Evolutionary conservation across 2,888 invertebrate species (phyloP), one percentile per base, ranked within the genome.

Genomic region (Sarcophaga carnaria): DNA sequence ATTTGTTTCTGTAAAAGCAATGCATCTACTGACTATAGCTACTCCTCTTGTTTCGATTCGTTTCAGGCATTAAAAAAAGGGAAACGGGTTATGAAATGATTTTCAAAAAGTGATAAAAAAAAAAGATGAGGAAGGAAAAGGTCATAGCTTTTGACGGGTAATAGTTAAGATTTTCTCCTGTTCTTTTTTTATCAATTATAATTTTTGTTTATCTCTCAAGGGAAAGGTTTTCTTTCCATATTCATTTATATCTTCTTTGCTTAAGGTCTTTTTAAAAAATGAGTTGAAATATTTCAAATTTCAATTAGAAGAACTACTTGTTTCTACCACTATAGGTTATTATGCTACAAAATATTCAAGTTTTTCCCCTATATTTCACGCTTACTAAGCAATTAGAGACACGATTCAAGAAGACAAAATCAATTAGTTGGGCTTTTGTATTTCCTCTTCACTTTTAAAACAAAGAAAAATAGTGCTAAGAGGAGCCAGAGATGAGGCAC

Each of bases 371-470:
- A 37, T 37, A 37, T 37, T 37, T 37, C 37, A 74, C 63, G 63
- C 47, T 69, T 60, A 20, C 59, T 63, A 11, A 47, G 62, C 62
- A 69, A 78, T 78, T 78, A 63, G 45, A 70, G 70, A 27, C 14
- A 67, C 54, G 17, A 14, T 63, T 60, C n/a, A 17, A 47, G 14
- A 27, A 67, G 59, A 59, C 67, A 78, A 70, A 37, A 70, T 78
- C 78, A 70, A 78, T 78, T 78, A 70, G 78, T 78, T 49, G 20
- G 27, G 69, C 70, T 70, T 63, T 69, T 74, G 47, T 59, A 12
- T 72, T 47, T 62, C 37, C 17, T 37, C 45, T 45, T 47, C 0
- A 45, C 2, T 37, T 17, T 14, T 20, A 37, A 37, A 37, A 8
- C 37, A 37, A 37, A 37, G 2, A 37, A 37, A 37, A 2, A 37